Evolutionary conservation across 2,797 vertebrate genomes (phyloP), one percentile per base, ranked within the genome.

Genomic region (Eulemur rubriventer): DNA sequence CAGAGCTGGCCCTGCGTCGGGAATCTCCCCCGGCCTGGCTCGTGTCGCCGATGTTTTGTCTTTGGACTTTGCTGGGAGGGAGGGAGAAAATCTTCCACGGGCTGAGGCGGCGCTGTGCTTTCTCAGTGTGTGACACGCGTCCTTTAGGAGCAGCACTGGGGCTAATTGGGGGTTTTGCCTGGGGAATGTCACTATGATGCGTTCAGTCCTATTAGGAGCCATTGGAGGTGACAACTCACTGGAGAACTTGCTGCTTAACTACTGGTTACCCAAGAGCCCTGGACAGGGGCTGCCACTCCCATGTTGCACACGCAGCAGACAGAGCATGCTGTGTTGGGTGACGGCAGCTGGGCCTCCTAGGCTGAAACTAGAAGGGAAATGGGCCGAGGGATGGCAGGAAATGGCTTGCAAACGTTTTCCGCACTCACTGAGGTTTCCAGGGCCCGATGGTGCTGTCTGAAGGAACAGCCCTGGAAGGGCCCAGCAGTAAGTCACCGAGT

Each of bases 121-220:
- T 70, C 96, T 97, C 88, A 89, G 96, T 70, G 41, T 94, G 89
- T 79, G 87, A 96, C 46, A 57, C 33, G 4, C 9, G 6, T 83
- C 95, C 94, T 83, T 97, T 69, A 91, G 96, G 82, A 38, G 13
- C 0, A 3, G 86, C 76, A 94, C 55, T 8, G 52, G 67, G 82
- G 69, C 90, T 98, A 98, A 98, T 92, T 94, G 96, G 94, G 86
- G 85, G 11, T 18, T 98, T 86, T 96, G 95, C 94, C 85, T 30
- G 69, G 95, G 95, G 92, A 86, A 93, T 96, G 95, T 97, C 96
- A 93, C 92, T 96, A 0, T 61, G 92, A 95, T 97, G 96, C 81
- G 81, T 88, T 55, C 80, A 70, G 73, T 94, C 85, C 92, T 96
- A 88, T 98, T 97, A 95, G 94, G 97, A 96, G 95, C 75, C 94